Evolutionary conservation across 2,888 invertebrate species (phyloP), one percentile per base, ranked within the genome.

Genomic region (Meiosimyza decipiens): DNA sequence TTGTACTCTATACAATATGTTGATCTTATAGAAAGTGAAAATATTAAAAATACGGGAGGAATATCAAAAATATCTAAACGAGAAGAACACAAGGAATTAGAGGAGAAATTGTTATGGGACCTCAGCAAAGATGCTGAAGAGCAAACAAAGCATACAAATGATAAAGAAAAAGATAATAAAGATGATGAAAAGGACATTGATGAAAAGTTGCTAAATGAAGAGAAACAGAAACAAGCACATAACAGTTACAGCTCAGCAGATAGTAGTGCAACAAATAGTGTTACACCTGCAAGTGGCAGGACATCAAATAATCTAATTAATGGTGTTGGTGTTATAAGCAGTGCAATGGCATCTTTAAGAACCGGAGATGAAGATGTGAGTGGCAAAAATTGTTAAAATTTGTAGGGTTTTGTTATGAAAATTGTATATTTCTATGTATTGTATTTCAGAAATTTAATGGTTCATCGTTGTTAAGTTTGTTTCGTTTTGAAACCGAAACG

Each of bases 1-100:
- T 90, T 93, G 79, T 93, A 91, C 82, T 88, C 90, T 28, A 84
- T 86, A 77, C 86, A 87, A 79, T 83, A 85, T 62, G 88, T 90
- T 62, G 89, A 90, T 71, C 71, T 82, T 15, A 79, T 80, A 59
- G 78, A 40, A 40, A 40, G 40, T 40, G 40, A 71, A 2, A 76
- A 76, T 18, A 59, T 54, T n/a, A 7, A 18, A 5, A 16, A 16
- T 64, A 49, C 47, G 51, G 51, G 12, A 52, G 63, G 16, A 11
- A n/a, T 33, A 54, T 6, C 16, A 64, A 73, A 67, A 62, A 52
- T 57, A 15, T 40, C 65, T 15, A 55, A 67, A 28, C 65, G 54
- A 12, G 54, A 1, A 28, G 54, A 65, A 65, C 2, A 9, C 5
- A 50, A n/a, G 15, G 54, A 7, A 7, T 4, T 16, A 5, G 15